These are phyloP conservation scores for Tonatia bakeri DNA, from an alignment of 2,113 vertebrate genomes.

Conservation along the genomic window DNA sequence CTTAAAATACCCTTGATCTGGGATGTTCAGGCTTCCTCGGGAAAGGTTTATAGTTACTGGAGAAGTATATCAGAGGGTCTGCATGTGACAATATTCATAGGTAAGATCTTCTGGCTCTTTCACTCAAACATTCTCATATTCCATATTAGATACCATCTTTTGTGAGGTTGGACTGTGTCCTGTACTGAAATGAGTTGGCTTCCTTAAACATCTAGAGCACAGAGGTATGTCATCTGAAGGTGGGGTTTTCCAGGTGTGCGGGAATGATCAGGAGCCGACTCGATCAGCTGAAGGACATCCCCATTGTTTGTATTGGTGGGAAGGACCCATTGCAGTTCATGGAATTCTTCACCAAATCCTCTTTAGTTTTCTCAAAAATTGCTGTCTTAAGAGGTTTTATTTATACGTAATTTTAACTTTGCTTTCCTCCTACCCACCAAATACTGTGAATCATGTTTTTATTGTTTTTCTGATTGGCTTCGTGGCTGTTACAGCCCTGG, in stretches of 20 bases:
- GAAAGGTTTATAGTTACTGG: background rate
- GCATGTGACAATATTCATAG: background rate
- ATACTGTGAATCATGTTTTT: slow-evolving; percentile 39
- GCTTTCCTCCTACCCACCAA: background rate
- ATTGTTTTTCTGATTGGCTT: slow-evolving; percentile 24
- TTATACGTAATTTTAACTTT: slow-evolving; percentile 30
- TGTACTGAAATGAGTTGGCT: background rate
- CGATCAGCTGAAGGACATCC: background rate
- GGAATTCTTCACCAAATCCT: slow-evolving; percentile 6
- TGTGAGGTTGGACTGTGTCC: background rate
- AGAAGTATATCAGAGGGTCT: background rate
- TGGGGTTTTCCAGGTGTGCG: background rate
- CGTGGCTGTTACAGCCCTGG: background rate
- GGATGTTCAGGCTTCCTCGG: background rate
- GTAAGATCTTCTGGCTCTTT: background rate
- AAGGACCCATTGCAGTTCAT: background rate
- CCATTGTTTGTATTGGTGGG: background rate
- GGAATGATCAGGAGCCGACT: background rate
- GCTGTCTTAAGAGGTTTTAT: background rate
- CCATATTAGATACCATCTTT: slow-evolving; percentile 20
- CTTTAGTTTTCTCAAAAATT: slow-evolving; percentile 11
- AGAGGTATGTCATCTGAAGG: background rate
- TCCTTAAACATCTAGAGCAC: background rate
- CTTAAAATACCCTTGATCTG: background rate
- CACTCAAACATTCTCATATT: background rate